These are phyloP conservation scores for Protodeltote pygarga DNA, from an alignment of 2,888 invertebrate species.

Conservation along the genomic window DNA sequence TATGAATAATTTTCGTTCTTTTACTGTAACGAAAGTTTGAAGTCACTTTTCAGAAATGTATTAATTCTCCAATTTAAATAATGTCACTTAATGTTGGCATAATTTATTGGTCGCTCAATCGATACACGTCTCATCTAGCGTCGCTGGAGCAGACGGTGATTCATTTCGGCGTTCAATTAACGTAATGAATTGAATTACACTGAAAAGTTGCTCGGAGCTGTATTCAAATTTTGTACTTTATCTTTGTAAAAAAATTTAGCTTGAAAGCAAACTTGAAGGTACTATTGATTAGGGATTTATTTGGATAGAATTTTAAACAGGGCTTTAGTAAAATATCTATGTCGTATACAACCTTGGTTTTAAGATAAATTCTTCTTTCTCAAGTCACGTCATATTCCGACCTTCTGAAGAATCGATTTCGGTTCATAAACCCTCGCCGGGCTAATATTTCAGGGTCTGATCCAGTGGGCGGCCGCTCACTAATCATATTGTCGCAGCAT, in stretches of 20 bases:
- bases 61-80: slow-evolving; percentile 1
- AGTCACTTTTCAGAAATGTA: not conserved
- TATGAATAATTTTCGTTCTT: slow-evolving; percentile 1
- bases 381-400: not conserved
- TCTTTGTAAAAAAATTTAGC: slow-evolving; percentile 21
- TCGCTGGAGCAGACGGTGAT: slow-evolving; percentile 7
- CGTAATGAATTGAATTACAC: slow-evolving; percentile 37
- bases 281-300: slow-evolving; percentile 23
- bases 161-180: slow-evolving; percentile 32
- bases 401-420: slow-evolving; percentile 30
- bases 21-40: not conserved
- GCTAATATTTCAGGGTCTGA: slow-evolving; percentile 20
- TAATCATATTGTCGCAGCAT: slow-evolving; percentile 41
- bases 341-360: not conserved
- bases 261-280: slow-evolving; percentile 13
- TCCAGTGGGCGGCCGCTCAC: slow-evolving; percentile 10
- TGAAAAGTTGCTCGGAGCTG: slow-evolving; percentile 19
- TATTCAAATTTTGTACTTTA: slow-evolving; percentile 26
- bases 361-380: slow-evolving; percentile 3
- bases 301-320: slow-evolving; percentile 26
- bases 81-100: not conserved
- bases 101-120: slow-evolving; percentile 11
- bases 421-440: slow-evolving; percentile 32
- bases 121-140: slow-evolving; percentile 15
- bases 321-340: not conserved